These are phyloP conservation scores for Reticulitermes lucifugus DNA, from an alignment of 2,888 invertebrate genomes.

Conservation along the genomic window DNA sequence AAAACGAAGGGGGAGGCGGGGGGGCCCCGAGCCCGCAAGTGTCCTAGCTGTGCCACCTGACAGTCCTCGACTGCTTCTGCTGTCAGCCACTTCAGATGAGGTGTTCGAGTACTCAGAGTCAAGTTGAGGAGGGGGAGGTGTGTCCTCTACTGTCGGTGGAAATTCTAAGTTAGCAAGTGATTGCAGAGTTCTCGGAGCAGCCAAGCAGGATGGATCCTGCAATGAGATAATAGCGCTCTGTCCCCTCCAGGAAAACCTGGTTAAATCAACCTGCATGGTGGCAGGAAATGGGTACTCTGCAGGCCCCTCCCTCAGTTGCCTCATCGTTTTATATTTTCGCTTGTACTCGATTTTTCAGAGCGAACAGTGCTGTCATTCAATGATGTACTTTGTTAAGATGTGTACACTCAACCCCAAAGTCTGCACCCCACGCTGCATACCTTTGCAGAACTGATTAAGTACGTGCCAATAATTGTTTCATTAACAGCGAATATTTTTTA, in stretches of 20 bases:
- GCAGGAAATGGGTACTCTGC: constrained; percentile 38
- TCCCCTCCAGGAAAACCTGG: constrained; percentile 16
- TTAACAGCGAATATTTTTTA: too few species aligned
- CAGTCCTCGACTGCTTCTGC: neutral
- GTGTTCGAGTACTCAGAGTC: neutral
- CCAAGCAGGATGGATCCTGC: constrained; percentile 22
- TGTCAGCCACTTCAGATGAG: neutral
- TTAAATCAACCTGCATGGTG: constrained; percentile 6
- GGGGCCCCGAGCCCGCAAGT: constrained; percentile 17
- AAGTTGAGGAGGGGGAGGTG: neutral
- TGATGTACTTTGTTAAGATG: neutral
- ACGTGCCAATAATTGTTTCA: too few species aligned
- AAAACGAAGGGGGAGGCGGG: neutral
- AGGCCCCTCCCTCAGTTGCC: neutral
- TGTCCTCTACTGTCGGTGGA: constrained; percentile 7
- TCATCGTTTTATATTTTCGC: constrained; percentile 10
- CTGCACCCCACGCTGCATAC: too few species aligned
- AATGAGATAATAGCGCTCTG: constrained; percentile 29
- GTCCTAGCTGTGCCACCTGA: neutral
- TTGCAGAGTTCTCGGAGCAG: neutral
- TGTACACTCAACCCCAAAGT: too few species aligned
- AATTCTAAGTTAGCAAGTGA: constrained; percentile 14
- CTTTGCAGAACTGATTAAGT: too few species aligned
- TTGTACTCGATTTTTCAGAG: neutral
- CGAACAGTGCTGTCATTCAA: neutral